phyloP scores from a whole-genome alignment of 1,140 invertebrate species.

The Hyphantria cunea region DNA sequence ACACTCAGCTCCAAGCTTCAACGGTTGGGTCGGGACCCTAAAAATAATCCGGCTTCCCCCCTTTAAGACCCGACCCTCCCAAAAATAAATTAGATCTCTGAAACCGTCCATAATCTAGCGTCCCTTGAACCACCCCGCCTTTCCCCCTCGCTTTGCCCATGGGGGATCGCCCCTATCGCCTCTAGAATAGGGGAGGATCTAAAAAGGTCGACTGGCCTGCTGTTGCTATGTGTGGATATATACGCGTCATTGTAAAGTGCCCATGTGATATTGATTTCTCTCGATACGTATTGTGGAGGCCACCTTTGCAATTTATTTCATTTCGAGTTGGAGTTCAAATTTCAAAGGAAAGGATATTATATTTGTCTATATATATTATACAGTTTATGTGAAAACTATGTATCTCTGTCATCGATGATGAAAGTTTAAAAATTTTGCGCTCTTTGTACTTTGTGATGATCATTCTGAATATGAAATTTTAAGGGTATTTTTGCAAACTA shows the following conservation, averaged over 20 bases:
- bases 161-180: slow-evolving; percentile 42
- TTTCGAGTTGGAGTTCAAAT: not conserved
- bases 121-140: slow-evolving; percentile 44
- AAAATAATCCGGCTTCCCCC: slow-evolving; percentile 21
- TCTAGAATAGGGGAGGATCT: slow-evolving; percentile 36
- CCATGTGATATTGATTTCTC: slow-evolving; percentile 23
- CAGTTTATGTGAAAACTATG: too few species aligned
- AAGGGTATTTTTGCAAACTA: too few species aligned
- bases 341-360: too few species aligned
- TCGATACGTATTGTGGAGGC: slow-evolving; percentile 8
- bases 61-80: slow-evolving; percentile 40
- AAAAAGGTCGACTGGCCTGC: slow-evolving; percentile 36
- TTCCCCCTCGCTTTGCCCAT: slow-evolving; percentile 39
- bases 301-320: slow-evolving; percentile 2
- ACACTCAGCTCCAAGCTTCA: not conserved
- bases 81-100: slow-evolving; percentile 62
- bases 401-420: too few species aligned
- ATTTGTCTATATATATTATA: too few species aligned
- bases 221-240: slow-evolving; percentile 26
- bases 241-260: slow-evolving; percentile 25
- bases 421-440: too few species aligned
- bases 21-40: slow-evolving; percentile 17
- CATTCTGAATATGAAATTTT: too few species aligned
- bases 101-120: slow-evolving; percentile 47
- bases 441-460: too few species aligned